phyloP scores from a whole-genome alignment of 2,888 invertebrate genomes.

The Steinernema scapterisci region DNA sequence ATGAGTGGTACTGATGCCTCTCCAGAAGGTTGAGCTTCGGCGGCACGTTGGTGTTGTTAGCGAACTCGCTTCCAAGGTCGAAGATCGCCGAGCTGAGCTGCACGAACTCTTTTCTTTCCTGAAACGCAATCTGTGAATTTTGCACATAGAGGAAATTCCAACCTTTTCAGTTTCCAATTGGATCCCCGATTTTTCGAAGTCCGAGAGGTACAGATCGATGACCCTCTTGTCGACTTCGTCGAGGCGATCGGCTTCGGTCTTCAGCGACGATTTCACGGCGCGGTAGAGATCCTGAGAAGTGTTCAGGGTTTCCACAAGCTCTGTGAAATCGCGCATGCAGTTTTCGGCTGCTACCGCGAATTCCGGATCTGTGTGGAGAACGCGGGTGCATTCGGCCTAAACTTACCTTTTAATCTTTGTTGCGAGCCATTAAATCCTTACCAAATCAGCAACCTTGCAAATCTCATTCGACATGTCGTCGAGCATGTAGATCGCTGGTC shows the following conservation, averaged over 20 bases:
- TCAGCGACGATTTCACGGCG: conserved; percentile 76
- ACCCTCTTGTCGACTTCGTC: conserved; percentile 82
- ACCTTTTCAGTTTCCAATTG: conserved; percentile 81
- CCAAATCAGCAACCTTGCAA: conserved; percentile 91
- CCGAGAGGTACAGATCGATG: conserved; percentile 85
- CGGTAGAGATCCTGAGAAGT: conserved; percentile 84
- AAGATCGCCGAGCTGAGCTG: conserved; percentile 84
- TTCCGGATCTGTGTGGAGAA: conserved; percentile 81
- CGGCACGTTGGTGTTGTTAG: background rate
- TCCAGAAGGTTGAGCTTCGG: conserved; percentile 2
- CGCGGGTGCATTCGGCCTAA: conserved; percentile 86
- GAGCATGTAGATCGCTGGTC: conserved; percentile 79
- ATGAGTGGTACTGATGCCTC: conserved; percentile 25
- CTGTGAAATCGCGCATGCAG: conserved; percentile 84
- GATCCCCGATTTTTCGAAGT: conserved; percentile 97
- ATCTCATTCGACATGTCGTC: conserved; percentile 92
- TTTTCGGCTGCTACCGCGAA: conserved; percentile 85
- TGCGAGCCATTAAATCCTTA: conserved; percentile 48
- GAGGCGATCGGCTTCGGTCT: conserved; percentile 74
- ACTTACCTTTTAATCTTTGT: conserved; percentile 32
- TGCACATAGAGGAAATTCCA: too few species aligned
- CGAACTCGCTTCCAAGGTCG: conserved; percentile 61
- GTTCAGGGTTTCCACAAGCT: conserved; percentile 89
- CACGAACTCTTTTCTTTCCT: conserved; percentile 74
- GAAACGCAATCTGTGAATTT: background rate